These are phyloP conservation scores for Chelidonichthys spinosus DNA, from an alignment of 2,797 vertebrate species.

Conservation along the genomic window DNA sequence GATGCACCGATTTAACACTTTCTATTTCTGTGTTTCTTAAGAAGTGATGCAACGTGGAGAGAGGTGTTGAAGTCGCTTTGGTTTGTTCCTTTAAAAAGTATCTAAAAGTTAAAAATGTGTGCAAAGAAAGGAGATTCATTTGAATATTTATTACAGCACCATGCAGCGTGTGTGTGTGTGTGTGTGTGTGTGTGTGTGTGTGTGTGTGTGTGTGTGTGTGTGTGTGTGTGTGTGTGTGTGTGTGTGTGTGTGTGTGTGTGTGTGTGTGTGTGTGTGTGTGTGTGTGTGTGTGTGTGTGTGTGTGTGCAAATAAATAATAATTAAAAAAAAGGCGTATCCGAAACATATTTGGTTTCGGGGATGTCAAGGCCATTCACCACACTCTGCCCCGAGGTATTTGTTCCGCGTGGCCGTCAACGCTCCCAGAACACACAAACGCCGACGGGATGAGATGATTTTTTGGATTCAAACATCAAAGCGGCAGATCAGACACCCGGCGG, in stretches of 20 bases:
- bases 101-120: conserved; percentile 28
- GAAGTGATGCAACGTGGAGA: background rate
- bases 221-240: background rate
- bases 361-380: conserved; percentile 54
- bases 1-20: background rate
- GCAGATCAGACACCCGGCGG: conserved; percentile 67
- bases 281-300: too few relatives aligned
- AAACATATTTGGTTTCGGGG: conserved; percentile 44
- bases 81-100: background rate
- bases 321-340: background rate
- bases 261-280: too few relatives aligned
- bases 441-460: conserved; percentile 68
- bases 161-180: background rate
- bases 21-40: conserved; percentile 1
- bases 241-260: background rate
- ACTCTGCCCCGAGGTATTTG: conserved; percentile 43
- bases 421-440: conserved; percentile 39
- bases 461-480: conserved; percentile 75
- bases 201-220: too few relatives aligned
- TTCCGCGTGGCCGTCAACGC: conserved; percentile 55
- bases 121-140: background rate
- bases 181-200: too few relatives aligned
- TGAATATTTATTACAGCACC: conserved; percentile 20
- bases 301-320: conserved; percentile 26
- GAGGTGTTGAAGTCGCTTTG: background rate